Conservation (phyloP, 2,113 vertebrate species). For the Desmodus rotundus region DNA sequence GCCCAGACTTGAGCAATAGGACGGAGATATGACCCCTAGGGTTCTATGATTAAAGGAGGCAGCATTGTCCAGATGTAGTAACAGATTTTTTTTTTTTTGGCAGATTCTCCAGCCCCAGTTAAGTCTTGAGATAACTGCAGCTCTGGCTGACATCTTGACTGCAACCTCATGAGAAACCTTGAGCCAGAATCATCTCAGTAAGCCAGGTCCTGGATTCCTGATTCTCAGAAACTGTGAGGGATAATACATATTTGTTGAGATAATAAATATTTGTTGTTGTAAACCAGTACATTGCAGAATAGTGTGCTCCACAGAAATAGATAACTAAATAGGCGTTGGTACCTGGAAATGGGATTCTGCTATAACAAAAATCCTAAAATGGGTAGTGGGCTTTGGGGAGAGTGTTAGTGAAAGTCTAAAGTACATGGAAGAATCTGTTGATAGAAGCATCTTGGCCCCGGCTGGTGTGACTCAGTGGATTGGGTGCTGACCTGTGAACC, state of each 20-base stretch:
- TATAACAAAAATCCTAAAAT: conserved; percentile 30
- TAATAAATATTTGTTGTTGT: not conserved
- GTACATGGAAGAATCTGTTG: not conserved
- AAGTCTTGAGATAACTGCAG: not conserved
- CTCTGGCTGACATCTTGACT: not conserved
- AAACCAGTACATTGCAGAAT: not conserved
- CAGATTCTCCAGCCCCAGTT: not conserved
- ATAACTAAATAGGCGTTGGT: not conserved
- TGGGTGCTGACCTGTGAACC: no score
- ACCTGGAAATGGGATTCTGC: not conserved
- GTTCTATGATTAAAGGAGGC: not conserved
- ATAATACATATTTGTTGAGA: not conserved
- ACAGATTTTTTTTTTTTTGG: not conserved
- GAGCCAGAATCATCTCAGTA: not conserved
- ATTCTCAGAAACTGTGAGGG: not conserved
- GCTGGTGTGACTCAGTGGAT: no score
- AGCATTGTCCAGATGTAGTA: not conserved
- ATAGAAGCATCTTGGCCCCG: not conserved
- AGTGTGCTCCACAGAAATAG: not conserved
- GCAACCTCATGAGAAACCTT: not conserved
- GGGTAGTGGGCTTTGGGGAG: not conserved
- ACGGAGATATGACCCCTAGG: not conserved
- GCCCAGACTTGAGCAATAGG: not conserved
- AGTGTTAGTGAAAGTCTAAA: not conserved
- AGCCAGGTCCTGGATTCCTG: not conserved